Conservation (phyloP, 2,113 vertebrate species). For the Saccopteryx leptura region DNA sequence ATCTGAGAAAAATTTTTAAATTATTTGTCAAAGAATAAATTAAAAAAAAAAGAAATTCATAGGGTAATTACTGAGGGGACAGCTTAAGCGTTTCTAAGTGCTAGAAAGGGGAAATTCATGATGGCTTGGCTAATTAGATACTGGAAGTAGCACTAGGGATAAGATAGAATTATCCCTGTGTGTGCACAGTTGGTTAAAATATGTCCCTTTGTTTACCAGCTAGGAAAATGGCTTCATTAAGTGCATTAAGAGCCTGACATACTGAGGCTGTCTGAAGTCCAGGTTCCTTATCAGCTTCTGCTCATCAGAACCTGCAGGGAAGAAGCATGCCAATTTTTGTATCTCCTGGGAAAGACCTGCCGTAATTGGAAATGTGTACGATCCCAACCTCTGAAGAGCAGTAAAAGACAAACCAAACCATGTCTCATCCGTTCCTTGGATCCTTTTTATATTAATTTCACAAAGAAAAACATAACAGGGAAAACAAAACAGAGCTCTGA, state of each 20-base stretch:
- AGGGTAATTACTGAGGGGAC: background rate
- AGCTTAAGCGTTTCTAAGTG: background rate
- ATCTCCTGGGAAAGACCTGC: background rate
- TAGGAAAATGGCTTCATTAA: constrained; percentile 1
- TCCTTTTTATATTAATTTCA: background rate
- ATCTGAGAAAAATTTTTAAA: background rate
- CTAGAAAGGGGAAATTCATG: background rate
- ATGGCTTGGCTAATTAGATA: background rate
- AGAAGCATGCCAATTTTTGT: background rate
- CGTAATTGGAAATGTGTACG: constrained; percentile 18
- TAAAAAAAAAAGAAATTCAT: background rate
- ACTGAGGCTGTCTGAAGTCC: background rate
- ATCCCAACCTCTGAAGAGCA: background rate
- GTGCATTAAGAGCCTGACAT: too few relatives aligned
- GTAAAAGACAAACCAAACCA: constrained; percentile 20
- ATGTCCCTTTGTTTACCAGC: background rate
- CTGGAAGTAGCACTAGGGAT: background rate
- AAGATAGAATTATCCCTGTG: background rate
- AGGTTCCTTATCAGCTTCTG: background rate
- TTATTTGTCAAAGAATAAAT: background rate
- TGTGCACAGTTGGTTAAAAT: background rate
- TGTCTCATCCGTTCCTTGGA: background rate
- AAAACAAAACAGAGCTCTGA: background rate
- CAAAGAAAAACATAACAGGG: background rate
- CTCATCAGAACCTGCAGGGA: background rate